Percentiles rank a stretch among this genome's conserved stretches.
phyloP scores from a whole-genome alignment of 2,797 vertebrate species.

The Psittacula derbiana region DNA sequence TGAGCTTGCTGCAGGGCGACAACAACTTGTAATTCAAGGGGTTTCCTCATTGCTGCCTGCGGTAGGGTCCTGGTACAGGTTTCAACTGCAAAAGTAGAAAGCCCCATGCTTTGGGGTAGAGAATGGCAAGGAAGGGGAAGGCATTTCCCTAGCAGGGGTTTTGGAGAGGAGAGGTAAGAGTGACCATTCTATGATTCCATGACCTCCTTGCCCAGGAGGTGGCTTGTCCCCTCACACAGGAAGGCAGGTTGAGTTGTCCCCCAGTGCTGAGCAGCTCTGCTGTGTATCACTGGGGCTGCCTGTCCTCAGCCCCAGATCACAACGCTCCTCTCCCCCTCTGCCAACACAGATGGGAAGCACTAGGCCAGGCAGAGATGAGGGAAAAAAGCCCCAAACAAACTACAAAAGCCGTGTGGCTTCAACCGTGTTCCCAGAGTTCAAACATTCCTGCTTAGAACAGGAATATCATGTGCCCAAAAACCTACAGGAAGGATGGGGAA shows the following conservation, averaged over 20 bases:
- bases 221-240: rapidly evolving
- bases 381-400: neutral
- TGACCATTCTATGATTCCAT: neutral
- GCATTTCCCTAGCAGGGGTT: neutral
- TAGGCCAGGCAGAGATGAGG: neutral
- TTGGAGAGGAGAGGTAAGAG: neutral
- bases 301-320: neutral
- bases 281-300: neutral
- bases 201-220: neutral
- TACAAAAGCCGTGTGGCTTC: neutral
- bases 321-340: neutral
- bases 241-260: neutral
- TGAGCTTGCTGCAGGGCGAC: neutral
- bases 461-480: neutral
- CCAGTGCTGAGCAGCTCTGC: neutral
- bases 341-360: neutral
- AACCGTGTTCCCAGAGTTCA: neutral
- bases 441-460: neutral
- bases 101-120: neutral
- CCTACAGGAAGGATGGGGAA: neutral
- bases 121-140: neutral
- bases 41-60: neutral
- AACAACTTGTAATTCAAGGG: neutral
- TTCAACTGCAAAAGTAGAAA: neutral
- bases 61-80: neutral